Percentiles rank a stretch among this genome's conserved stretches.
These are phyloP conservation scores for Machimus atricapillus DNA, from an alignment of 2,888 invertebrate genomes.

Conservation along the genomic window DNA sequence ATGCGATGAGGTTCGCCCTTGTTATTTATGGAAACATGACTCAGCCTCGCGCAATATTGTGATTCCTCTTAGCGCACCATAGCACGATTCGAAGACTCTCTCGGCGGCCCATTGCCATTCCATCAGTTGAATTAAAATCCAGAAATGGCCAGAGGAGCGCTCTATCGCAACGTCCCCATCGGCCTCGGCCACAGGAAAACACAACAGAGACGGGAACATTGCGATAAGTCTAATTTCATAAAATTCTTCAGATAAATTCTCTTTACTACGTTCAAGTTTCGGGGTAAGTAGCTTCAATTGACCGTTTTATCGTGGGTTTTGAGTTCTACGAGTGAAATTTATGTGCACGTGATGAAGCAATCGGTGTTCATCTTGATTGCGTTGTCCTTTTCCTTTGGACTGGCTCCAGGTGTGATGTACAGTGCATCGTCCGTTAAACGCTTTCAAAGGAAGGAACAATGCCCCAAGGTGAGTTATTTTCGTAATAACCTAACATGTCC, in stretches of 20 bases:
- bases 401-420: conserved; percentile 47
- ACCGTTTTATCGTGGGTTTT: neutral
- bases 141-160: neutral
- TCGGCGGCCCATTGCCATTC: neutral
- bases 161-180: neutral
- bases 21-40: conserved; percentile 31
- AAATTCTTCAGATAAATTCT: neutral
- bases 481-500: neutral
- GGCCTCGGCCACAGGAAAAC: conserved; percentile 12
- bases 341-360: neutral
- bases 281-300: neutral
- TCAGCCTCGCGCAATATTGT: conserved; percentile 8
- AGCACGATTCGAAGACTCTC: neutral
- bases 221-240: conserved; percentile 11
- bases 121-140: conserved; percentile 25
- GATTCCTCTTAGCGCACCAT: neutral
- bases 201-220: conserved; percentile 6
- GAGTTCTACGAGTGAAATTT: neutral
- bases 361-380: neutral
- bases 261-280: neutral
- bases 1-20: neutral
- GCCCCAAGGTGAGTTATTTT: conserved; percentile 49
- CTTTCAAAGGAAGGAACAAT: conserved; percentile 48
- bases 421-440: conserved; percentile 48
- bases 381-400: neutral